Evolutionary conservation across 2,888 invertebrate genomes (phyloP).

Genomic region (Meiosimyza platycephala): DNA sequence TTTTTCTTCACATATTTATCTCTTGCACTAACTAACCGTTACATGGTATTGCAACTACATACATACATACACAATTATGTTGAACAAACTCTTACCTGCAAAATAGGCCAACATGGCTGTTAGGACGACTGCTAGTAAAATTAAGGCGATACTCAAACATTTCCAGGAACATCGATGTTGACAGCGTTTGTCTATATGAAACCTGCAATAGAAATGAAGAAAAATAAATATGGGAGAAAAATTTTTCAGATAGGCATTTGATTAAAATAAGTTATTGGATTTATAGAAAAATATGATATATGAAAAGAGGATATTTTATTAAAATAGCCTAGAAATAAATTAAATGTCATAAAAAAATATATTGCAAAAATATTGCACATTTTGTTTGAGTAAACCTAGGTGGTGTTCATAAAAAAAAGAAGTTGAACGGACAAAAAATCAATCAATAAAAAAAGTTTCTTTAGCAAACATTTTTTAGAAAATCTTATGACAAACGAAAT

Average conservation of each 20-base stretch:
- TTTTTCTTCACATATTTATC: background rate
- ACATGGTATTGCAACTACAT: background rate
- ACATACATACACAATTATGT: background rate
- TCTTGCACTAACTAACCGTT: background rate
- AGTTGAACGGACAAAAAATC: too few species aligned
- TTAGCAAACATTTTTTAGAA: too few species aligned
- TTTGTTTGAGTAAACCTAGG: too few species aligned
- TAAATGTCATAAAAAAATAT: too few species aligned
- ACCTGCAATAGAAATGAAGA: constrained; percentile 65
- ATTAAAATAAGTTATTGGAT: background rate
- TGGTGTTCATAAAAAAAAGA: too few species aligned
- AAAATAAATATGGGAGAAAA: background rate
- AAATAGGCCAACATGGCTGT: constrained; percentile 95
- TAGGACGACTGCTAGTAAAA: constrained; percentile 88
- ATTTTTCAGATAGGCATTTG: too few species aligned
- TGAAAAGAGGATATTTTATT: too few species aligned
- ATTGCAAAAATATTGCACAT: too few species aligned
- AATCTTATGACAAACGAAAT: too few species aligned
- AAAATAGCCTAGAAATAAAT: too few species aligned
- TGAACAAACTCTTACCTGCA: constrained; percentile 78
- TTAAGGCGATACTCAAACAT: constrained; percentile 93
- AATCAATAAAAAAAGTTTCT: too few species aligned
- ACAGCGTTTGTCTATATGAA: constrained; percentile 94
- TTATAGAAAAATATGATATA: too few species aligned
- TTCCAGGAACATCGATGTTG: constrained; percentile 97